Conservation (phyloP, 2,113 vertebrate species). For the Symphodus melops region DNA sequence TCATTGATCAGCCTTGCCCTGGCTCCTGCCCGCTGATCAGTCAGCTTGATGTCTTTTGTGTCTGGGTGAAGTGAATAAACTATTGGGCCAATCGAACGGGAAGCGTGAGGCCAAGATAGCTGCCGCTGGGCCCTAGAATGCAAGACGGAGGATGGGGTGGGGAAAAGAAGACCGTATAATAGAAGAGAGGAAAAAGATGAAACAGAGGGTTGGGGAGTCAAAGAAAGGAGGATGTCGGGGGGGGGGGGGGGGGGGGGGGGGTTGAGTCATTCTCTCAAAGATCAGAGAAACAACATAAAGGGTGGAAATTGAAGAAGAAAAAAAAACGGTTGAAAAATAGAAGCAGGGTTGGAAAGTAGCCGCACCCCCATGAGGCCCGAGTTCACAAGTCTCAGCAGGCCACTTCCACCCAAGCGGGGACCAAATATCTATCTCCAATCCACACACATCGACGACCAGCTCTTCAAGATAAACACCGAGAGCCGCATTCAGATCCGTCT, state of each 20-base stretch:
- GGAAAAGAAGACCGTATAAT: constrained; percentile 4
- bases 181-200: constrained; percentile 6
- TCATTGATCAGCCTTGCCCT: constrained; percentile 69
- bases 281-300: constrained; percentile 21
- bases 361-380: background rate
- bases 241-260: background rate
- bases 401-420: constrained; percentile 14
- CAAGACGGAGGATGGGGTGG: constrained; percentile 8
- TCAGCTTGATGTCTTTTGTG: constrained; percentile 72
- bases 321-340: constrained; percentile 16
- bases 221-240: background rate
- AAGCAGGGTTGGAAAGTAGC: constrained; percentile 24
- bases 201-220: background rate
- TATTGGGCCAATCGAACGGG: constrained; percentile 66
- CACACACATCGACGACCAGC: constrained; percentile 57
- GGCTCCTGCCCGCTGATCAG: constrained; percentile 69
- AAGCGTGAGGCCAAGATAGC: constrained; percentile 43
- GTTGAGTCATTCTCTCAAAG: constrained; percentile 23
- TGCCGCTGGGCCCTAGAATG: constrained; percentile 25
- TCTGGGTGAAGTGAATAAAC: constrained; percentile 77
- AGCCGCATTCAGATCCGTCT: constrained; percentile 50
- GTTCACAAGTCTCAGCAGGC: constrained; percentile 52
- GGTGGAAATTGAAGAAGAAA: constrained; percentile 40
- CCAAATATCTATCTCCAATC: constrained; percentile 54
- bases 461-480: constrained; percentile 65